Evolutionary conservation across 2,797 vertebrate genomes (phyloP), one percentile per base, ranked within the genome.

Genomic region (Sebastes cheni): DNA sequence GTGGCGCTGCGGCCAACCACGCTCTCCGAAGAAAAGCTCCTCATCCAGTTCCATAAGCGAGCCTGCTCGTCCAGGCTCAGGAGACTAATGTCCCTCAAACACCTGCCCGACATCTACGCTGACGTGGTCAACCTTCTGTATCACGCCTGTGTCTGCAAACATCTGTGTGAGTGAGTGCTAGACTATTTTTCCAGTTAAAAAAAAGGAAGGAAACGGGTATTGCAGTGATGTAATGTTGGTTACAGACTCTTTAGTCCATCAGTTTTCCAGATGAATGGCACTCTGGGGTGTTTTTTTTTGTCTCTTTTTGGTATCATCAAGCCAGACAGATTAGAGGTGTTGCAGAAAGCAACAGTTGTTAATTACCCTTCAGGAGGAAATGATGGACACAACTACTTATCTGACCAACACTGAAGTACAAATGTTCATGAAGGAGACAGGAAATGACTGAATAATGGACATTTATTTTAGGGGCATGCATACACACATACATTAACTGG

Each of bases 1-100:
- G 97, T 99, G 67, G 97, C 97, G 88, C 95, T 99, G 61, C 95
- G 98, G 1, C 99, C 99, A 58, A 97, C 99, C 30, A 99, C 99
- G 0, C 96, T 99, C 3, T 97, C 99, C 0, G 99, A 99, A 90
- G 99, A 99, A 93, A 97, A 96, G 81, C 95, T 96, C 20, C 92
- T 99, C 62, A 95, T 96, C 82, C 97, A 97, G 27, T 92, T 97
- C 0, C 95, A 98, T 60, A 96, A 97, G 20, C 96, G 95, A 3
- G 93, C 96, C 81, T 98, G 97, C 67, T 97, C 98, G 3, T 99
- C 97, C 0, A 97, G 96, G 84, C 97, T 99, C 90, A 92, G 98
- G 85, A 97, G 97, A 86, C 94, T 99, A 58, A 95, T 99, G 90
- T 98, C 98, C 0, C 95, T 99, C 88, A 99, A 97, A 88, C 97